Evolutionary conservation across 2,797 vertebrate species (phyloP).

Genomic region (Protosalanx chinensis): DNA sequence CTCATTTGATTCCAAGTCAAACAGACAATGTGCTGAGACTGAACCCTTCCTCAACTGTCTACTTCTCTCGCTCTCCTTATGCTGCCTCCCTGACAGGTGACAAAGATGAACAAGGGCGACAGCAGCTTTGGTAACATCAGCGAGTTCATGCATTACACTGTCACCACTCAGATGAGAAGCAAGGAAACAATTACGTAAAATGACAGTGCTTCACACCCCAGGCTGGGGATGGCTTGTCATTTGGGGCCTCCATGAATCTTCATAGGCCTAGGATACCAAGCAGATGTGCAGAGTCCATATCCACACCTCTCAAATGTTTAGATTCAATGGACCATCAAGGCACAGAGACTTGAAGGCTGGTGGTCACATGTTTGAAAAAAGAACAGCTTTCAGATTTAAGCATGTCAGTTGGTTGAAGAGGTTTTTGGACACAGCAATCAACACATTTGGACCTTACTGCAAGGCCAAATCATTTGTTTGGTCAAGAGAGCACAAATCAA

Average conservation of each 20-base stretch:
- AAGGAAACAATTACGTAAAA: conserved; percentile 13
- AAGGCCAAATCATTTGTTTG: no score
- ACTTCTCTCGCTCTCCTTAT: background rate
- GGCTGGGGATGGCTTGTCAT: background rate
- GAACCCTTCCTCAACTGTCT: background rate
- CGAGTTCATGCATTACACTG: background rate
- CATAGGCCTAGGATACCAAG: no score
- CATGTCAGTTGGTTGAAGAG: no score
- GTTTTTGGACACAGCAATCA: no score
- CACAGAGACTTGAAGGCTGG: no score
- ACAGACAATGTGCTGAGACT: background rate
- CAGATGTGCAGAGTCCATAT: no score
- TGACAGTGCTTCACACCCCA: conserved; percentile 6
- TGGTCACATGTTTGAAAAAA: no score
- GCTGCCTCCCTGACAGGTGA: background rate
- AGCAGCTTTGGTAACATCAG: background rate
- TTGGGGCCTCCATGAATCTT: background rate
- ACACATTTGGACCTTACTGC: no score
- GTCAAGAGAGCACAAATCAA: no score
- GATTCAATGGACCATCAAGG: no score
- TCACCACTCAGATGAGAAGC: background rate
- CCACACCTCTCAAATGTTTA: no score
- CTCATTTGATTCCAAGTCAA: background rate
- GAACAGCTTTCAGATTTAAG: no score
- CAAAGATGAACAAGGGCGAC: background rate